Conservation (phyloP, 35 echinoderm and acorn worm genomes). For the Amphiura filiformis region DNA sequence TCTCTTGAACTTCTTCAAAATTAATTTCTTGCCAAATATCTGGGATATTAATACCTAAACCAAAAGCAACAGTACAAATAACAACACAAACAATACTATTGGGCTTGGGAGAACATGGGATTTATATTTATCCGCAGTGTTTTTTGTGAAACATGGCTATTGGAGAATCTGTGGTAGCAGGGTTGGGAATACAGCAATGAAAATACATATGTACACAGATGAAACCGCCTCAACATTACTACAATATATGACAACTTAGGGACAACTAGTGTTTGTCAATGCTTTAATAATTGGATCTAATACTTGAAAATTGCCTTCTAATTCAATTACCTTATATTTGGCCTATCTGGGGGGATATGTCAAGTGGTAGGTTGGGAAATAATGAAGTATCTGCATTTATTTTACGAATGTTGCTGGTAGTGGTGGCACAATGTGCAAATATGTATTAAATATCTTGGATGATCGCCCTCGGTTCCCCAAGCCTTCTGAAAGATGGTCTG, state of each 20-base stretch:
- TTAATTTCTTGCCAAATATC: not conserved
- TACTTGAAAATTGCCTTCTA: not conserved
- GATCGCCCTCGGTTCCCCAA: not conserved
- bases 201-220: not conserved
- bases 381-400: not conserved
- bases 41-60: not conserved
- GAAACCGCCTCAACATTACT: not conserved
- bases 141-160: too few species aligned
- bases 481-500: not conserved
- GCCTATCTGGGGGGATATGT: not conserved
- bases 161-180: not conserved
- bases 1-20: not conserved
- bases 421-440: not conserved
- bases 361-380: not conserved
- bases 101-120: not conserved
- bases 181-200: not conserved
- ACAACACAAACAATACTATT: not conserved
- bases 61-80: constrained; percentile 2
- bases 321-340: not conserved
- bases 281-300: not conserved
- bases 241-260: not conserved
- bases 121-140: too few species aligned
- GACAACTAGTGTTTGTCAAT: not conserved
- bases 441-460: not conserved
- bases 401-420: not conserved